Base-by-base conservation (phyloP, 2,797 vertebrate genomes). In the Knipowitschia caucasica region DNA sequence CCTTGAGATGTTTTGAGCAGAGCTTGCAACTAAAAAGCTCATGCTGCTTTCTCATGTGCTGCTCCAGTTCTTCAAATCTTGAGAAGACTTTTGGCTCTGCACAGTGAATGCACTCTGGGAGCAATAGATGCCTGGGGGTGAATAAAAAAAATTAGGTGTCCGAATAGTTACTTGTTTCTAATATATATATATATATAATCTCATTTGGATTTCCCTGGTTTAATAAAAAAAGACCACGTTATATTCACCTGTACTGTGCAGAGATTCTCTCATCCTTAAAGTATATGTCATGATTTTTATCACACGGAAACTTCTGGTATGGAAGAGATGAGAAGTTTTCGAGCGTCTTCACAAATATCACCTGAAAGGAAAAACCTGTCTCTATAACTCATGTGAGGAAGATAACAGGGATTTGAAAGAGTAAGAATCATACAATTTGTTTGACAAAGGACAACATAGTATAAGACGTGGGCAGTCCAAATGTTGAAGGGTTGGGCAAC, bases 1-100 rank as follows among this genome's bases (percentile, higher is more conserved):
- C 96, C 94, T 98, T 95, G 7, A 99, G 86, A 79, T 98, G 94
- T 60, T 94, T 96, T 38, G 92, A 84, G 65, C 97, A 99, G 40
- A 99, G 91, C 53, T 95, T 98, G 74, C 97, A 99, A 77, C 93
- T 95, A 86, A 99, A 99, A 40, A 97, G 92, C 58, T 99, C 96
- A 0, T 99, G 97, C 62, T 95, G 92, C 75, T 94, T 96, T 74
- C 96, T 91, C 95, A 98, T 95, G 79, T 99, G 97, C 52, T 98
- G 92, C 21, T 99, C 95, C 70, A 99, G 84, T 65, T 99, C 95
- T 58, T 92, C 92, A 56, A 94, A 93, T 71, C 86, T 92, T 59
- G 86, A 89, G 67, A 99, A 99, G 0, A 95, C 84, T 27, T 93
- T 93, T 11, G 87, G 75, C 7, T 96, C 93, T 0, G 86, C 81